Evolutionary conservation across 2,797 vertebrate species (phyloP).

Genomic region (Fratercula arctica): DNA sequence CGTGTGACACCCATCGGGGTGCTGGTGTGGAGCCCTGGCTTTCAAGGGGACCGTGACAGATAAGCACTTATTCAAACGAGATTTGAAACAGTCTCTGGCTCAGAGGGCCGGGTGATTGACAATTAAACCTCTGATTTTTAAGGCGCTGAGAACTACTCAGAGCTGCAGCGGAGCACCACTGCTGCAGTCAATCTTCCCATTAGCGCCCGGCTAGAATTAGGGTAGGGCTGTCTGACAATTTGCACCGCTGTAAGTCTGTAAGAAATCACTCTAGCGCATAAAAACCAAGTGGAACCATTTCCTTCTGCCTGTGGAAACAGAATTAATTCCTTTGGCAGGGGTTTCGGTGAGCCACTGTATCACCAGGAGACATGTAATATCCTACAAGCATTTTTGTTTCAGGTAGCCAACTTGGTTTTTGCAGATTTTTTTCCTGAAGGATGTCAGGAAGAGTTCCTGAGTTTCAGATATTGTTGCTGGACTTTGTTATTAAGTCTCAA

Average conservation of each 20-base stretch:
- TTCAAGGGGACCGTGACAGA: rapidly evolving
- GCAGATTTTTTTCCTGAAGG: neutral
- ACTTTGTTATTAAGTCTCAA: neutral
- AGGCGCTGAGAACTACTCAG: neutral
- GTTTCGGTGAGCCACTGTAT: neutral
- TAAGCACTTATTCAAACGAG: rapidly evolving
- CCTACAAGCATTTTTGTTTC: neutral
- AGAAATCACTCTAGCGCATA: neutral
- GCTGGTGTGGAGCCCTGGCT: neutral
- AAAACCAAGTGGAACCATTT: neutral
- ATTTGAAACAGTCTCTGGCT: neutral
- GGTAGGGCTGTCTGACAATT: neutral
- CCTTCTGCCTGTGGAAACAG: neutral
- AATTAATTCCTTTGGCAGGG: neutral
- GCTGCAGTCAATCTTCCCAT: neutral
- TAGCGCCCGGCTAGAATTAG: rapidly evolving
- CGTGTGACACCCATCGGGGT: neutral
- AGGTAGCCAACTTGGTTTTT: rapidly evolving
- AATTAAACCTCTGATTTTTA: neutral
- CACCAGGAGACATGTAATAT: neutral
- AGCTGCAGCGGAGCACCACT: neutral
- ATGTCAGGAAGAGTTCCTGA: neutral
- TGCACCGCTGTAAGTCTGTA: neutral
- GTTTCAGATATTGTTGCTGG: neutral
- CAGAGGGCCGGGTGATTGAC: neutral